phyloP scores from a whole-genome alignment of 92 coral and sea anemone genomes.

The Porites cylindrica region DNA sequence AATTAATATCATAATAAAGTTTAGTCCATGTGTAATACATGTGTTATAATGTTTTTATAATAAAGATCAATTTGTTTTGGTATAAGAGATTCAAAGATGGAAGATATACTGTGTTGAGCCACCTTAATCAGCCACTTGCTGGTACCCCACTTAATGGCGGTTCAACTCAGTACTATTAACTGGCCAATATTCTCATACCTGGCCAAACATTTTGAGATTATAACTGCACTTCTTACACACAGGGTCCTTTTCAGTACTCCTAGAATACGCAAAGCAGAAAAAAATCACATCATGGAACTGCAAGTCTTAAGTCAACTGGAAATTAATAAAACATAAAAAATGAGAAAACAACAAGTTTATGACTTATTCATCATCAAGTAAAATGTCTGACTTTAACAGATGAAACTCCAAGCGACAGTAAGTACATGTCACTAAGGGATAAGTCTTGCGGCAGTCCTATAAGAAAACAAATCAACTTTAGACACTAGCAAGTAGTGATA shows the following conservation, averaged over 20 bases:
- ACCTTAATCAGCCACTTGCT: too few species aligned
- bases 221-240: slow-evolving; percentile 92
- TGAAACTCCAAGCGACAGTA: slow-evolving; percentile 96
- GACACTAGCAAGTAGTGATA: background rate
- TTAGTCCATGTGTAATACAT: too few species aligned
- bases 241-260: slow-evolving; percentile 85
- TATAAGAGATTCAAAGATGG: too few species aligned
- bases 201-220: slow-evolving; percentile 86
- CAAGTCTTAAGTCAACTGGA: background rate
- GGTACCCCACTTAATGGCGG: background rate
- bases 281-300: background rate
- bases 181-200: slow-evolving; percentile 58
- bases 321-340: background rate
- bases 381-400: slow-evolving; percentile 69
- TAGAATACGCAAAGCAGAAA: slow-evolving; percentile 5
- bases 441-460: slow-evolving; percentile 90
- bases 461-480: background rate
- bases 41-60: too few species aligned
- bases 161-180: background rate
- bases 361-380: background rate
- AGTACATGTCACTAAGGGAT: slow-evolving; percentile 88
- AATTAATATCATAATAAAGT: too few species aligned
- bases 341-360: background rate
- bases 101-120: too few species aligned
- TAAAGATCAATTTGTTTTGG: too few species aligned